A percentile compares a stretch with the other conserved stretches of the same genome.
These are phyloP conservation scores for Autographa pulchrina DNA, from an alignment of 2,888 invertebrate species.

Conservation along the genomic window DNA sequence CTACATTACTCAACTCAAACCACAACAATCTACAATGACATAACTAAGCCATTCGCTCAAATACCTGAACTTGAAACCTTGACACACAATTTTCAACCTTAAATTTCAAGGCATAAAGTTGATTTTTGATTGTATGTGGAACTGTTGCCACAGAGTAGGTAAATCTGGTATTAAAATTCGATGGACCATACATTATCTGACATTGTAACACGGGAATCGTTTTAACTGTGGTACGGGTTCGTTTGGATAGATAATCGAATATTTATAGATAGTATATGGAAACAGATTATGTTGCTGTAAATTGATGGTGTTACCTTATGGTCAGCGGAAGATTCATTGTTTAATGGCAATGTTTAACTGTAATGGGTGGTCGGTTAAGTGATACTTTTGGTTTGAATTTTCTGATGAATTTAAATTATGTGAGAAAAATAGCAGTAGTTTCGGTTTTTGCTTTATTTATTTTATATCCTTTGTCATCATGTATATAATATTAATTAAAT, in stretches of 20 bases:
- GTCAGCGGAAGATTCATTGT: neutral
- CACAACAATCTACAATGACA: slow-evolving; percentile 69
- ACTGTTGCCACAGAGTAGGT: slow-evolving; percentile 70
- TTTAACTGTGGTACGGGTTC: slow-evolving; percentile 75
- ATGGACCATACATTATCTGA: slow-evolving; percentile 83
- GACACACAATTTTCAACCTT: slow-evolving; percentile 17
- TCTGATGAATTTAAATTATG: too few relatives aligned
- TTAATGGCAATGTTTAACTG: neutral
- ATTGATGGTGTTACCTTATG: slow-evolving; percentile 2
- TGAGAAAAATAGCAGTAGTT: neutral
- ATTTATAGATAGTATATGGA: slow-evolving; percentile 49
- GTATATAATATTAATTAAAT: too few relatives aligned
- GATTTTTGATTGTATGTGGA: slow-evolving; percentile 17
- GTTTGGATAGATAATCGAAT: slow-evolving; percentile 63
- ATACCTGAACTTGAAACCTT: slow-evolving; percentile 33
- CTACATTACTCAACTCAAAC: slow-evolving; percentile 53
- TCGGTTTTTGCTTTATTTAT: neutral
- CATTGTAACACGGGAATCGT: slow-evolving; percentile 81
- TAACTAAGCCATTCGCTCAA: slow-evolving; percentile 57
- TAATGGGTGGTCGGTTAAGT: neutral
- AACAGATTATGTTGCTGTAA: slow-evolving; percentile 14
- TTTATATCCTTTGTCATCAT: too few relatives aligned
- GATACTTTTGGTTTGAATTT: too few relatives aligned
- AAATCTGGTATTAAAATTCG: slow-evolving; percentile 85
- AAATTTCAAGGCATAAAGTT: neutral